phyloP scores from a whole-genome alignment of 2,113 vertebrate species.

The Macquaria ambigua region DNA sequence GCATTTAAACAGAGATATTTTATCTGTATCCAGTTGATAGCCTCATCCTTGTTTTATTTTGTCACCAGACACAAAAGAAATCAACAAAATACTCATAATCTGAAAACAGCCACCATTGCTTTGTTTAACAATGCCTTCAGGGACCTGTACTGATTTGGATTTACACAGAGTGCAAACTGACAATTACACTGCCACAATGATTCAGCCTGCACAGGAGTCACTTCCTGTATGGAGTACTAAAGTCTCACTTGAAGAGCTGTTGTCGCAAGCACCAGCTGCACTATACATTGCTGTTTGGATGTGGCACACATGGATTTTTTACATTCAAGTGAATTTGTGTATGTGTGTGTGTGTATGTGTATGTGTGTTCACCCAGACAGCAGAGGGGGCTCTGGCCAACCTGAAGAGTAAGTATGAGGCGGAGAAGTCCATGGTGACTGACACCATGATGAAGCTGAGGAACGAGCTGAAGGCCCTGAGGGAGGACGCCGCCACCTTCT shows the following conservation, averaged over 20 bases:
- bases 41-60: not conserved
- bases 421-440: slow-evolving; percentile 96
- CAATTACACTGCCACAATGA: not conserved
- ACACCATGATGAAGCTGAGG: slow-evolving; percentile 97
- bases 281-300: not conserved
- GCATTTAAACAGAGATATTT: not conserved
- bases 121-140: not conserved
- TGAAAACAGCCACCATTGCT: not conserved
- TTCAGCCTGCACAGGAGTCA: not conserved
- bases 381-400: slow-evolving; percentile 94
- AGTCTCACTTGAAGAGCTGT: not conserved
- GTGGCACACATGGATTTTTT: not conserved
- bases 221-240: not conserved
- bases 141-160: no score
- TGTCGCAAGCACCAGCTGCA: not conserved
- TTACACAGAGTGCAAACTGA: no score
- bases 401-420: slow-evolving; percentile 98
- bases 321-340: not conserved
- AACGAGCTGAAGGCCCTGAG: slow-evolving; percentile 97
- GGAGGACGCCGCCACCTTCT: slow-evolving; percentile 98
- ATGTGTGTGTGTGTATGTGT: slow-evolving; percentile 5
- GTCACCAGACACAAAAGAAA: not conserved
- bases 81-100: not conserved
- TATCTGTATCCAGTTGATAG: not conserved
- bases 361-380: slow-evolving; percentile 85